Evolutionary conservation across 1,140 invertebrate species (phyloP), one percentile per base, ranked within the genome.

Genomic region (Cotesia vestalis): DNA sequence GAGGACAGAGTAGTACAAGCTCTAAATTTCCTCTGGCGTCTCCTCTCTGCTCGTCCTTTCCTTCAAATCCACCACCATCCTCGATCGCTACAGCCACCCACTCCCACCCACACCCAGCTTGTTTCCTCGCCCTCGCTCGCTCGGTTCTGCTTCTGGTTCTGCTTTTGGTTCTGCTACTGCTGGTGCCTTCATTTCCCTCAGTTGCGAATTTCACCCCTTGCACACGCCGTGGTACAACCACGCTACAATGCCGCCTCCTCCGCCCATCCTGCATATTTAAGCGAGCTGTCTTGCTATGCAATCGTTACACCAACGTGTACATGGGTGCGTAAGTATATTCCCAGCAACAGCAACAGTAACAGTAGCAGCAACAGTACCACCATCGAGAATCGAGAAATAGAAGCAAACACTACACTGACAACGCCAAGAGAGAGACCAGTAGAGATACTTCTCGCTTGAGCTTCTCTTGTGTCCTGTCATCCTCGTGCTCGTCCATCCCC

Each of bases 261-360:
- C 85, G 85, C 84, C 85, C 84, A 86, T 86, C 80, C 82, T 87
- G 85, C 83, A 86, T 87, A 87, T 87, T 87, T 87, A 85, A 87
- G 83, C 82, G 81, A 80, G 79, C 82, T 84, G 83, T 84, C 85
- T 85, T 85, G 81, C 84, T 76, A 76, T 81, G 79, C 82, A 83
- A 82, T 84, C 79, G 81, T 83, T 83, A 83, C 76, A 75, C 75
- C 75, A 76, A 75, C 72, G 68, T 75, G 68, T 60, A 74, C 72
- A 77, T 74, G 69, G 71, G 69, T 72, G 73, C 77, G 71, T 78
- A 72, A 76, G 74, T 78, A 76, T 72, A 72, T 72, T 71, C 73
- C 75, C 73, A 76, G 73, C 63, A 27, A 66, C 59, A 66, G 27
- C 27, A 27, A 27, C 27, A 27, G 27, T 27, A 27, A 27, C 27